Evolutionary conservation across 2,113 vertebrate species (phyloP), one percentile per base, ranked within the genome.

Genomic region (Aleadryas rufinucha): DNA sequence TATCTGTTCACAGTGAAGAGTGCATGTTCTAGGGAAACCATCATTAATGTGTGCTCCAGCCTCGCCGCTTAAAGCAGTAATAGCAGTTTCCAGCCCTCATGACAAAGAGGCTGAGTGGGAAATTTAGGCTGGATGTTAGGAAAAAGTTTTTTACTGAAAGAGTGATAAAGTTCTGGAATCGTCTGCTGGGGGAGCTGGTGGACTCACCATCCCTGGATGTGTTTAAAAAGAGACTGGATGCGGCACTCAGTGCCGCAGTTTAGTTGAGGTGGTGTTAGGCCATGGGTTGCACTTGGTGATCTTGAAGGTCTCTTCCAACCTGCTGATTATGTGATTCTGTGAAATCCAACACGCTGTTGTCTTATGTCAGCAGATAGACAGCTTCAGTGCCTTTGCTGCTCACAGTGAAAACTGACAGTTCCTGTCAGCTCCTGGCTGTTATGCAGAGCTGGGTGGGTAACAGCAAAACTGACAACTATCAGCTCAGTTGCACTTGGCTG

Each of bases 401-500:
- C 91, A 44, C 17, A 18, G 53, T 61, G 57, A 79, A 91, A 96
- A 70, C 78, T 88, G 93, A 95, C 94, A 96, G 86, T 9, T 92
- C 79, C 87, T 97, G 94, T 96, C 95, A 95, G 83, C 76, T 92
- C 54, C 61, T 72, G 80, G 88, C 53, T 96, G 75, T 92, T 96
- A 95, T 75, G 87, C 93, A 93, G 81, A 91, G 75, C 81, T 68
- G 39, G 21, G 61, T 74, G 84, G 77, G n/a, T 66, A 95, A 82
- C 54, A 60, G 50, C 52, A 83, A 84, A 95, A 92, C 71, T 82
- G 93, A 96, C 88, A 96, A 90, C 82, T 50, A 26, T 68, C 16
- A 1, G 39, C 74, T 94, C 91, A 63, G 59, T 13, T 82, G 78
- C 17, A 35, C 54, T 92, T 9, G 12, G 39, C 83, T 90, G 86